Evolutionary conservation across 2,113 vertebrate species (phyloP).

Genomic region (Cervus canadensis): DNA sequence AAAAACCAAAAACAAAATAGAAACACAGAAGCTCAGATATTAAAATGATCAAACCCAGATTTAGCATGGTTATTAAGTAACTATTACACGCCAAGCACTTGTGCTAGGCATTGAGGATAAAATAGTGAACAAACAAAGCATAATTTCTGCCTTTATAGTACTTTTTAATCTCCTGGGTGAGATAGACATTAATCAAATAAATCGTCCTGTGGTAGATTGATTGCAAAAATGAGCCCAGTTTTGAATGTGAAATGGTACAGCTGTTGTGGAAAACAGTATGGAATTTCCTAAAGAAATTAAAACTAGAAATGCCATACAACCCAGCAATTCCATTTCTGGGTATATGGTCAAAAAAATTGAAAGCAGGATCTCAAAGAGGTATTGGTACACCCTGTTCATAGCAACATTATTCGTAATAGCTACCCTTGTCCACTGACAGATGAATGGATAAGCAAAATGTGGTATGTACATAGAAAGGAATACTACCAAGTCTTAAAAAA

Average conservation of each 20-base stretch:
- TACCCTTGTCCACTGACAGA: neutral
- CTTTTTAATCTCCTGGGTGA: neutral
- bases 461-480: neutral
- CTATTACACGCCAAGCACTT: neutral
- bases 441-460: neutral
- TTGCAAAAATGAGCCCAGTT: neutral
- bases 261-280: neutral
- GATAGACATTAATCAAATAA: neutral
- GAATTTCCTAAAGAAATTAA: neutral
- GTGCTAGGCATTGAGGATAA: neutral
- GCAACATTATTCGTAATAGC: neutral
- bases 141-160: neutral
- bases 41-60: neutral
- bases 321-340: neutral
- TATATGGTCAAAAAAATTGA: neutral
- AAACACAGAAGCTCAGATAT: neutral
- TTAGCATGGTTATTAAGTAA: neutral
- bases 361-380: neutral
- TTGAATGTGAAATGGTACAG: neutral
- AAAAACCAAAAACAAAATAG: neutral
- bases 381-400: neutral
- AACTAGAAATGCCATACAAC: neutral
- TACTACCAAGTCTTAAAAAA: neutral
- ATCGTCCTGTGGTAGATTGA: neutral
- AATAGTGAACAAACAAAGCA: neutral